A percentile compares a stretch with the other conserved stretches of the same genome.
Conservation (phyloP, 1,140 invertebrate species). For the Megalopta genalis region DNA sequence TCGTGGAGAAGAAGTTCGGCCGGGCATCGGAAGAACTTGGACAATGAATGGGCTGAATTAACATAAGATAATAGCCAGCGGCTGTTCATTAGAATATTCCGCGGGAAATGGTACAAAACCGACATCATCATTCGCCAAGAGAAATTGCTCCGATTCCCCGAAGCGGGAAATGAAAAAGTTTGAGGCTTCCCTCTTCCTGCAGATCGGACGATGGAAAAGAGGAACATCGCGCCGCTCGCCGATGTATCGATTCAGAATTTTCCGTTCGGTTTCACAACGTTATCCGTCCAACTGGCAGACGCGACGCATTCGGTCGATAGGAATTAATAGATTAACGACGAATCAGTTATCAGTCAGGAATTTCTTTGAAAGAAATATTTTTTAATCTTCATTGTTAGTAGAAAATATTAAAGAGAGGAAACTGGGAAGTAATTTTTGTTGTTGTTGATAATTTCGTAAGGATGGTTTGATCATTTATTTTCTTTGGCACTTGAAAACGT, state of each 20-base stretch:
- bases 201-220: not conserved
- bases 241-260: constrained; percentile 1
- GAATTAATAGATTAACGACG: not conserved
- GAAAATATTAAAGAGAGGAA: too few relatives aligned
- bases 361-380: too few relatives aligned
- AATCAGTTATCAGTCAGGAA: not conserved
- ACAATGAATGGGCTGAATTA: not conserved
- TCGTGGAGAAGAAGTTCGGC: not conserved
- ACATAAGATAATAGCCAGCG: not conserved
- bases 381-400: too few relatives aligned
- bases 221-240: not conserved
- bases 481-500: too few relatives aligned
- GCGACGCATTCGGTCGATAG: not conserved
- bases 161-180: not conserved
- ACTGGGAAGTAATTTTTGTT: too few relatives aligned
- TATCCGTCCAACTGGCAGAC: constrained; percentile 4
- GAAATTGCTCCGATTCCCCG: not conserved
- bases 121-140: not conserved
- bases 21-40: not conserved
- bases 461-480: too few relatives aligned
- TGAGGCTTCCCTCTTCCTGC: too few relatives aligned
- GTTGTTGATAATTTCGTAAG: too few relatives aligned
- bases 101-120: not conserved
- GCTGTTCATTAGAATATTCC: not conserved
- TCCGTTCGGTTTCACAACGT: not conserved